phyloP scores from a whole-genome alignment of 2,888 invertebrate species.

The Rhodophaea formosa region DNA sequence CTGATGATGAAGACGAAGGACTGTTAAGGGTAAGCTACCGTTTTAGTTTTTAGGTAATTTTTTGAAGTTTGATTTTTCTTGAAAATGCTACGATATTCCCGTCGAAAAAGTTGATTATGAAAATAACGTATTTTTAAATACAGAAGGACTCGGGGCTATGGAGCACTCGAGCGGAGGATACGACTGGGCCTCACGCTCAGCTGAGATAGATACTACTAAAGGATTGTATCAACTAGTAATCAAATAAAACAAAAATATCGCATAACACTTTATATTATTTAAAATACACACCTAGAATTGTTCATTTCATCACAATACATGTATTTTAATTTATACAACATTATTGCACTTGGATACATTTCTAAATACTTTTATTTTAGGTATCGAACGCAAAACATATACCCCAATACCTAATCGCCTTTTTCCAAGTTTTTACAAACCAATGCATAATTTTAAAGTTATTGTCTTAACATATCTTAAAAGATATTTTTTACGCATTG shows the following conservation, averaged over 20 bases:
- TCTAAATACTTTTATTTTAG: conserved; percentile 49
- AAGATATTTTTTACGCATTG: background rate
- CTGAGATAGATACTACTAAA: too few relatives aligned
- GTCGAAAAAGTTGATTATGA: too few relatives aligned
- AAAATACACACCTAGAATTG: conserved; percentile 78
- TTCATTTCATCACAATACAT: conserved; percentile 72
- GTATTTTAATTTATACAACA: conserved; percentile 65
- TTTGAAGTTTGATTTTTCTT: too few relatives aligned
- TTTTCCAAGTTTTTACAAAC: background rate
- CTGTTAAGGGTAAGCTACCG: too few relatives aligned
- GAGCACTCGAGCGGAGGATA: too few relatives aligned
- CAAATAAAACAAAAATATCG: conserved; percentile 51
- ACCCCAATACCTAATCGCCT: background rate
- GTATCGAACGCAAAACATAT: conserved; percentile 25
- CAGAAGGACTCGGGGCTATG: too few relatives aligned
- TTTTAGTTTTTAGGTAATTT: too few relatives aligned
- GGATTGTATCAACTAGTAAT: background rate
- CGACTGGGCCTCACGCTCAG: too few relatives aligned
- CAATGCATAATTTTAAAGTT: background rate
- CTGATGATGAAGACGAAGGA: too few relatives aligned
- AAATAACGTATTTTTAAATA: too few relatives aligned
- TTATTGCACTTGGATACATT: conserved; percentile 74
- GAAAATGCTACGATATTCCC: too few relatives aligned
- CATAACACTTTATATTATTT: conserved; percentile 78
- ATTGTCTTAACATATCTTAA: background rate